Evolutionary conservation across 2,888 invertebrate species (phyloP).

Genomic region (Drosophila hamatofila): DNA sequence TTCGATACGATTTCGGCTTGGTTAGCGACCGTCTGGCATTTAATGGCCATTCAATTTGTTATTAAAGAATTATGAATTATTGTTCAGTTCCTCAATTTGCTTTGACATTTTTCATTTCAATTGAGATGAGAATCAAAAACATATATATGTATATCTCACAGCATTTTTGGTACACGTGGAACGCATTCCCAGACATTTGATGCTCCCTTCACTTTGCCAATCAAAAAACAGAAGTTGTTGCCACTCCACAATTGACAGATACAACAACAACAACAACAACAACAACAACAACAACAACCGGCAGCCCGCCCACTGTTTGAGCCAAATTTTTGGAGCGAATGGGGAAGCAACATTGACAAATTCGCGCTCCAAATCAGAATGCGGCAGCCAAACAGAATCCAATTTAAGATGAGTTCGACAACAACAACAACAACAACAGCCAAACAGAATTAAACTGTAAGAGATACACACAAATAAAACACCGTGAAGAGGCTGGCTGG

Average conservation of each 20-base stretch:
- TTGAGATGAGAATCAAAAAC: constrained; percentile 15
- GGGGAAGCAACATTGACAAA: constrained; percentile 70
- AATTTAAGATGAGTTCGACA: constrained; percentile 49
- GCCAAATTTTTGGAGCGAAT: constrained; percentile 50
- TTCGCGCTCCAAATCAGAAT: constrained; percentile 45
- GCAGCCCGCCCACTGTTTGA: constrained; percentile 48
- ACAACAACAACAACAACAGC: constrained; percentile 32
- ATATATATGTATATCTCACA: constrained; percentile 3
- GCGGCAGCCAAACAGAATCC: constrained; percentile 57
- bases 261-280: constrained; percentile 23
- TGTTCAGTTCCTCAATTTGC: constrained; percentile 55
- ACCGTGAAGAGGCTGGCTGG: constrained; percentile 58
- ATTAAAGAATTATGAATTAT: constrained; percentile 20
- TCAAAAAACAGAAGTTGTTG: constrained; percentile 46
- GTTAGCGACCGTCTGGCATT: constrained; percentile 22
- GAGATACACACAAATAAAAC: constrained; percentile 77
- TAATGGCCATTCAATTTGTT: constrained; percentile 37
- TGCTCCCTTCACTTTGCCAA: constrained; percentile 75
- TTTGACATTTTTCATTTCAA: constrained; percentile 54
- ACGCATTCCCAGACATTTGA: constrained; percentile 61
- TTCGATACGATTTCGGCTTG: constrained; percentile 26
- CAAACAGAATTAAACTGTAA: constrained; percentile 56
- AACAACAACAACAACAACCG: constrained; percentile 2
- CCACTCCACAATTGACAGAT: constrained; percentile 55
- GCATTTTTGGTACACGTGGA: constrained; percentile 52